A percentile compares a stretch with the other conserved stretches of the same genome.
phyloP scores from a whole-genome alignment of 2,797 vertebrate genomes.

The Acomys russatus region DNA sequence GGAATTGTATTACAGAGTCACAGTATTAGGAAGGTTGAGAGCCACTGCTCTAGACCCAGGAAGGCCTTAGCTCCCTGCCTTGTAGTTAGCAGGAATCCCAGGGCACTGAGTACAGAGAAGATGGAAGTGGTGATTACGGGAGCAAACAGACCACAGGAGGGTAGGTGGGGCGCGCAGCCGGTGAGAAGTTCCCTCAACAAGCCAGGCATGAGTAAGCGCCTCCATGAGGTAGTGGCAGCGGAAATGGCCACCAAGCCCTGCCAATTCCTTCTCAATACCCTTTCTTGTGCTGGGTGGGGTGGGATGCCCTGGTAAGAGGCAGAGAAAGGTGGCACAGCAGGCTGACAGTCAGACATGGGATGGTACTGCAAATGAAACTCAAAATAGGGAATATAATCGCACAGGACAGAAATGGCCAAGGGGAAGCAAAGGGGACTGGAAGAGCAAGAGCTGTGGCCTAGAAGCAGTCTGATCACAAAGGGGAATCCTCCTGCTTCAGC shows the following conservation, averaged over 20 bases:
- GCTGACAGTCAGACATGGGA: background rate
- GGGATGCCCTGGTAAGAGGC: background rate
- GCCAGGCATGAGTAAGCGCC: background rate
- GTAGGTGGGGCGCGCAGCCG: background rate
- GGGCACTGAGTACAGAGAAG: rapidly evolving
- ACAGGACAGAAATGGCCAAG: background rate
- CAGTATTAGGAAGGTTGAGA: background rate
- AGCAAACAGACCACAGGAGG: background rate
- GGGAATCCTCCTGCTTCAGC: background rate
- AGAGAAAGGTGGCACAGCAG: background rate
- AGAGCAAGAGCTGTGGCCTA: background rate
- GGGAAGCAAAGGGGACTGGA: rapidly evolving
- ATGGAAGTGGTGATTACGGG: background rate
- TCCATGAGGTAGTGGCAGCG: background rate
- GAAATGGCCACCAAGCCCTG: background rate
- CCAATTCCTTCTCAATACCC: background rate
- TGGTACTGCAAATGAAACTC: background rate
- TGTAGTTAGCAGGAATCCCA: background rate
- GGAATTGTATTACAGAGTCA: background rate
- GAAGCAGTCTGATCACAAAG: background rate
- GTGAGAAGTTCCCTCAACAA: background rate
- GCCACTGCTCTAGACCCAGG: background rate
- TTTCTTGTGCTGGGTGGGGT: background rate
- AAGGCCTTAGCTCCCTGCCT: background rate
- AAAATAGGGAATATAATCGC: background rate